Conservation (phyloP, 2,113 vertebrate genomes). For the Osmerus eperlanus region DNA sequence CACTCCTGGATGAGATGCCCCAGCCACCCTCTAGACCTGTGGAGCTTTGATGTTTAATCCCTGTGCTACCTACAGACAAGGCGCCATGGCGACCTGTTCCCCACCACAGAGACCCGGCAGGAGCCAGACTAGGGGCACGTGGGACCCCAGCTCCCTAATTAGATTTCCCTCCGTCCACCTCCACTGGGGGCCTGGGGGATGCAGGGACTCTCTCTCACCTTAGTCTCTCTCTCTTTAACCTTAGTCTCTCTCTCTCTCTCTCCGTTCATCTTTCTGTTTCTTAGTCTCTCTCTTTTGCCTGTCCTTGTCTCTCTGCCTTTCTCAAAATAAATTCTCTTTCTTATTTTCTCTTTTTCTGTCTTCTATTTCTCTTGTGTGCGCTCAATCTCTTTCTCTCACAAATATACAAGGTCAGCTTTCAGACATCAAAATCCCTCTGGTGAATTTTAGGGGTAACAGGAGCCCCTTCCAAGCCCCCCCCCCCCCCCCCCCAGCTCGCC, state of each 20-base stretch:
- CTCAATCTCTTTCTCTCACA: background rate
- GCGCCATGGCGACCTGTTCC: too few relatives aligned
- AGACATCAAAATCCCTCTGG: conserved; percentile 13
- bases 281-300: background rate
- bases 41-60: too few relatives aligned
- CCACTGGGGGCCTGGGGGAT: too few relatives aligned
- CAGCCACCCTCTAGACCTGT: too few relatives aligned
- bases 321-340: background rate
- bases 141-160: too few relatives aligned
- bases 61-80: too few relatives aligned
- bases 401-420: conserved; percentile 2
- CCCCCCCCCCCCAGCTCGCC: background rate
- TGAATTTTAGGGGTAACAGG: conserved; percentile 9
- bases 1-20: too few relatives aligned
- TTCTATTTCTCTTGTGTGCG: background rate
- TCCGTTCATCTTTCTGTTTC: background rate
- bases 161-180: too few relatives aligned
- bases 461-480: background rate
- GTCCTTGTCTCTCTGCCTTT: background rate
- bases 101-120: too few relatives aligned
- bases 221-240: conserved; percentile 3
- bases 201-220: background rate
- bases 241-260: conserved; percentile 1
- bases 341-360: conserved; percentile 15
- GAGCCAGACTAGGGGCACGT: too few relatives aligned